phyloP scores from a whole-genome alignment of 2,797 vertebrate genomes.

The Macropus fuliginosus region DNA sequence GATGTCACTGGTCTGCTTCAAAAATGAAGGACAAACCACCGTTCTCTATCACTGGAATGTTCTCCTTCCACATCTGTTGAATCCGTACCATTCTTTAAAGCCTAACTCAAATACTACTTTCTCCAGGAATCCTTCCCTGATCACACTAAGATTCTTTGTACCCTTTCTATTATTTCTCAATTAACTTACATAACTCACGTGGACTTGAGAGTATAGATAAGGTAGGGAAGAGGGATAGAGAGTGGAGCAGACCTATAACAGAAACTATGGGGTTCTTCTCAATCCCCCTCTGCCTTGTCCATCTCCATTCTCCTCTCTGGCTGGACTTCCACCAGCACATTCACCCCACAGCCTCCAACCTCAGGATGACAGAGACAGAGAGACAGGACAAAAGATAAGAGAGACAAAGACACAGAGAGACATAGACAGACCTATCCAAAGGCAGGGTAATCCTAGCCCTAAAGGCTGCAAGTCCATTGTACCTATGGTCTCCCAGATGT shows the following conservation, averaged over 20 bases:
- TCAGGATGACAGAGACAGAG: neutral
- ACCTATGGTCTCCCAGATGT: neutral
- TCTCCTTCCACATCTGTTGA: neutral
- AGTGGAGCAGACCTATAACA: neutral
- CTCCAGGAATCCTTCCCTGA: neutral
- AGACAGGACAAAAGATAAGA: neutral
- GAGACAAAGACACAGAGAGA: neutral
- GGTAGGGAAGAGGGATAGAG: neutral
- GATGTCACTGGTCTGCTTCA: neutral
- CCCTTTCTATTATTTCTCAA: neutral
- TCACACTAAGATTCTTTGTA: neutral
- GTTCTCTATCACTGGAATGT: neutral
- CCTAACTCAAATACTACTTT: neutral
- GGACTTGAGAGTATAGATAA: neutral
- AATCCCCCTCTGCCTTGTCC: neutral
- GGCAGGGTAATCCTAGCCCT: neutral
- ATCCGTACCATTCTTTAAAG: neutral
- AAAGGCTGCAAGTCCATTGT: neutral
- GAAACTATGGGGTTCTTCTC: neutral
- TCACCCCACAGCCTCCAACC: neutral
- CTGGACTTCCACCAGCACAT: neutral
- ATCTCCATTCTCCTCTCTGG: neutral
- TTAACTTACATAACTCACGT: neutral
- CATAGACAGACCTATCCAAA: neutral
- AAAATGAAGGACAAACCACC: neutral